phyloP scores from a whole-genome alignment of 2,797 vertebrate species.

The Glossophaga mutica region DNA sequence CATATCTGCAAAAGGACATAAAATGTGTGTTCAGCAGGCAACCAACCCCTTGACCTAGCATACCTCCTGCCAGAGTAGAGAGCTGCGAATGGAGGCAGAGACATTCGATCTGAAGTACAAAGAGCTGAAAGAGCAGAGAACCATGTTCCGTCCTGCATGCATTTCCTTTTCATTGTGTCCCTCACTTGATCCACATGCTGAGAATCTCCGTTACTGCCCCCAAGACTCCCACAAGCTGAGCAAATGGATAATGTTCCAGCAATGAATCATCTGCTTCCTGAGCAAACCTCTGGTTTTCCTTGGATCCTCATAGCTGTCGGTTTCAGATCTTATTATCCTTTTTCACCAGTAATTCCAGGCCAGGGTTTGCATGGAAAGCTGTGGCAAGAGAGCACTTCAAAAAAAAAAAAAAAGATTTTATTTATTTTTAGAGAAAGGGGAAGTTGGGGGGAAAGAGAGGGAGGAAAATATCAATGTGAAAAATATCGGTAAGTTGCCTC shows the following conservation, averaged over 20 bases:
- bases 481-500: not conserved
- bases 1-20: not conserved
- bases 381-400: not conserved
- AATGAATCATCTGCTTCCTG: conserved; percentile 15
- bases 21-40: not conserved
- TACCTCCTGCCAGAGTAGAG: not conserved
- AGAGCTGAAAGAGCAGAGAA: not conserved
- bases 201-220: not conserved
- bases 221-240: not conserved
- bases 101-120: not conserved
- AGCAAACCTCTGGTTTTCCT: conserved; percentile 28
- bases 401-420: too few species aligned
- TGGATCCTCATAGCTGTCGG: not conserved
- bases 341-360: conserved; percentile 28
- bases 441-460: not conserved
- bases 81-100: not conserved
- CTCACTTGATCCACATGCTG: not conserved
- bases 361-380: not conserved
- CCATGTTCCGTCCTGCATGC: not conserved
- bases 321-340: not conserved
- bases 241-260: not conserved
- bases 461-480: not conserved
- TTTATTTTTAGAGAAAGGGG: not conserved
- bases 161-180: not conserved
- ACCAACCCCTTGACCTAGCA: not conserved